Base-by-base conservation (phyloP, 2,113 vertebrate species). In the Paratilapia polleni region DNA sequence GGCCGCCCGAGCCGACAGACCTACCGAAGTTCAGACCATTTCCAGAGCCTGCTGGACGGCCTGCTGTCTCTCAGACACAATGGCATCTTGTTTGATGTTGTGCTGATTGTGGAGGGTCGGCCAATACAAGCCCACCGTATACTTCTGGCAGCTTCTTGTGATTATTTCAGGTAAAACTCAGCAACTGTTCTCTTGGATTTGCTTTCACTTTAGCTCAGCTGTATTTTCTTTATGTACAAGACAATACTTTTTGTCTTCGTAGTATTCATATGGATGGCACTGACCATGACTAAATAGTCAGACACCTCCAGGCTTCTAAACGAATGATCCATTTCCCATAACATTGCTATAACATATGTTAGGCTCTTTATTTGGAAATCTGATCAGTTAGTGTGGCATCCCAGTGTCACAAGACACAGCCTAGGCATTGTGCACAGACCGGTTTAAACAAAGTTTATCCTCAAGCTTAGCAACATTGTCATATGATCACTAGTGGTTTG, bases 81-180 rank as follows among this genome's bases (percentile, higher is more conserved):
- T 1, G 97, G 96, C 20, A 95, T 97, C 89, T 96, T 99, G 87
- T 99, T 97, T 4, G 98, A 99, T 1, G 98, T 99, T 6, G 97
- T 97, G 24, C 96, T 99, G 52, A 89, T 97, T 59, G 97, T 99
- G 49, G 98, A 99, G 61, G 97, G 96, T 77, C 97, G 94, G 70
- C 94, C 97, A 17, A 96, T 99, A 1, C 95, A 96, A 85, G 98
- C 98, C 52, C 98, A 99, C 88, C 98, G 98, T 1, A 97, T 99
- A 75, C 97, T 99, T 0, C 95, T 99, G 70, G 98, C 98, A 13
- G 98, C 98, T 0, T 98, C 97, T 8, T 99, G 98, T 11, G 97
- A 99, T 90, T 99, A 99, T 85, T 99, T 99, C 94, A 97, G 98
- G 98, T 98, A 90, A 81, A 59, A 6, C 2, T 34, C 75, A 59